Evolutionary conservation across 2,113 vertebrate species (phyloP).

Genomic region (Chlamydotis undulata): DNA sequence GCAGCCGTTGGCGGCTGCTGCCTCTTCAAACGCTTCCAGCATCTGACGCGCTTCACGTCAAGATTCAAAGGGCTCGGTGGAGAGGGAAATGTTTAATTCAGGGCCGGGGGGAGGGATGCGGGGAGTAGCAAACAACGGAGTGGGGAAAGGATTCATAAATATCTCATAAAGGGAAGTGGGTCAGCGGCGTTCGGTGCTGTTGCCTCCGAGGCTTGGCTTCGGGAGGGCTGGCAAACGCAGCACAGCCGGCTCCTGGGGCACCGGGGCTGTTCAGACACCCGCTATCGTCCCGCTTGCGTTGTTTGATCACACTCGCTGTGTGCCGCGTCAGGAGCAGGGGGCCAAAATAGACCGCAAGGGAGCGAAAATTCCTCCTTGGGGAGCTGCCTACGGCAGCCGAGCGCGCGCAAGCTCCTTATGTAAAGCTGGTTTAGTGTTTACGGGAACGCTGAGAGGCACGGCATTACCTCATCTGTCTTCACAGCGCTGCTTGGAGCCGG

Average conservation of each 20-base stretch:
- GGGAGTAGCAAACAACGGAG: neutral
- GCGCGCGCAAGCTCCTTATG: neutral
- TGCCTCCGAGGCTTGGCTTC: neutral
- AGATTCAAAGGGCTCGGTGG: neutral
- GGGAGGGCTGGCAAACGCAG: neutral
- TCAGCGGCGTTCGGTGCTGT: neutral
- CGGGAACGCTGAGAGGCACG: neutral
- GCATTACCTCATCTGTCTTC: slow-evolving; percentile 39
- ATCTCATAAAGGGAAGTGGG: slow-evolving; percentile 5
- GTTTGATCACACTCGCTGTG: neutral
- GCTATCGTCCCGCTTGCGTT: neutral
- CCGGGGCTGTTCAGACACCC: neutral
- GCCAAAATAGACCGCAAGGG: neutral
- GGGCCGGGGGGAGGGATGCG: neutral
- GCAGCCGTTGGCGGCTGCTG: neutral
- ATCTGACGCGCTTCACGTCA: neutral
- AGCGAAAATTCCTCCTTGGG: neutral
- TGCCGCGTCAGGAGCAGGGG: neutral
- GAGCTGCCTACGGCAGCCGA: neutral
- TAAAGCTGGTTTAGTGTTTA: slow-evolving; percentile 44
- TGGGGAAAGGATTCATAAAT: slow-evolving; percentile 2
- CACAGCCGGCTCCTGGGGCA: neutral
- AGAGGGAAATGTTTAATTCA: neutral
- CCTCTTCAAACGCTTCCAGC: neutral
- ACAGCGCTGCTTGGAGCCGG: neutral